Percentiles rank a stretch among this genome's conserved stretches.
These are phyloP conservation scores for Anhinga anhinga DNA, from an alignment of 2,113 vertebrate genomes.

Conservation along the genomic window DNA sequence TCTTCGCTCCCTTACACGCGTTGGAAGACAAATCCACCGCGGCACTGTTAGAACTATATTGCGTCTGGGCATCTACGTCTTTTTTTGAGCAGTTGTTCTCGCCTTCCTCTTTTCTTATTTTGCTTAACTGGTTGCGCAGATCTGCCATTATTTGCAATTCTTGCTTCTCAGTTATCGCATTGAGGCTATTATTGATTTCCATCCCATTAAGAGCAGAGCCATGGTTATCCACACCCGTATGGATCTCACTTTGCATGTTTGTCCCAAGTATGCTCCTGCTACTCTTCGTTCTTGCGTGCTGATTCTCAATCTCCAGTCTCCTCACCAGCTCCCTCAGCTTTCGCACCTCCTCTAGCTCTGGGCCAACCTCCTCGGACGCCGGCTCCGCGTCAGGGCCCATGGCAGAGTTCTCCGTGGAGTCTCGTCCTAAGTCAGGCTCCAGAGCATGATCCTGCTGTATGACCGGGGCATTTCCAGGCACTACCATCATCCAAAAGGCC, in stretches of 20 bases:
- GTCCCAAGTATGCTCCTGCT: slow-evolving; percentile 57
- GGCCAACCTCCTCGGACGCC: slow-evolving; percentile 56
- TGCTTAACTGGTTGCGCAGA: slow-evolving; percentile 51
- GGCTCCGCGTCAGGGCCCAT: slow-evolving; percentile 65
- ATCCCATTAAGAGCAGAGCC: slow-evolving; percentile 32
- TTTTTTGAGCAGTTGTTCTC: slow-evolving; percentile 19
- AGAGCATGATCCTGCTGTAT: slow-evolving; percentile 74
- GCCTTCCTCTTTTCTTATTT: slow-evolving; percentile 64
- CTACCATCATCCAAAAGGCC: slow-evolving; percentile 79
- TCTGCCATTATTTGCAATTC: slow-evolving; percentile 60
- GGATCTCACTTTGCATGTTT: slow-evolving; percentile 32
- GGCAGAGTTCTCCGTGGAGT: not conserved
- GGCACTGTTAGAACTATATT: slow-evolving; percentile 8
- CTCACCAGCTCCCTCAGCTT: slow-evolving; percentile 88
- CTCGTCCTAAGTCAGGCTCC: slow-evolving; percentile 63
- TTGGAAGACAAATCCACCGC: slow-evolving; percentile 63
- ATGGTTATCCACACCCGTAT: slow-evolving; percentile 30
- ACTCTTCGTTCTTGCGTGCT: slow-evolving; percentile 79
- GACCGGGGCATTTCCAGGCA: slow-evolving; percentile 79
- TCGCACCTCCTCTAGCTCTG: slow-evolving; percentile 85
- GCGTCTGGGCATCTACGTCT: slow-evolving; percentile 52
- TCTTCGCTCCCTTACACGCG: slow-evolving; percentile 18
- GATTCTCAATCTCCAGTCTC: slow-evolving; percentile 87
- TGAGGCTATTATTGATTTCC: slow-evolving; percentile 66
- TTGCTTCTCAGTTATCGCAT: not conserved